Evolutionary conservation across 1,140 invertebrate species (phyloP), one percentile per base, ranked within the genome.

Genomic region (Lethocerus indicus): DNA sequence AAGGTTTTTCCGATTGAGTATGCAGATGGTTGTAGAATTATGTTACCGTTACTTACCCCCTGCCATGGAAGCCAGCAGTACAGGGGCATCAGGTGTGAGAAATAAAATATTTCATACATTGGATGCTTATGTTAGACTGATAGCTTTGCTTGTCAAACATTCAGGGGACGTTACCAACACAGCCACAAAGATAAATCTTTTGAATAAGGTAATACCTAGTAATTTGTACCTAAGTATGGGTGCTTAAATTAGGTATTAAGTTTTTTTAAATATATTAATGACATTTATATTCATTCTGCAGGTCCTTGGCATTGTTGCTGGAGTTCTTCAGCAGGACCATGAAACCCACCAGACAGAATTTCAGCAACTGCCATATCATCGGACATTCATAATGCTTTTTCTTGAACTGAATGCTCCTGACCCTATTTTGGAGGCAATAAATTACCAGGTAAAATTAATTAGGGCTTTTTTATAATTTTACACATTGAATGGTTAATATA

Each of bases 361-460:
- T 67, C 90, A 97, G 59, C 92, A 97, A 63, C 68, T 98, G 47
- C 91, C 95, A 0, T 99, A 98, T 67, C 93, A 98, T 60, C 73
- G 96, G 23, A 89, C 98, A 50, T 88, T 98, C 48, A 88, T 97
- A 39, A 95, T 95, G 78, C 73, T 99, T 1, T 97, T 98, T 64
- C 77, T 97, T 39, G 95, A 98, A 62, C 74, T 98, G 47, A 97
- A 92, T 64, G 79, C 83, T 43, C 83, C 87, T 2, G 94, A 98
- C 63, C 83, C 83, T 1, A 81, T 94, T 25, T 68, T 97, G 20
- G 91, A 95, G 67, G 79, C 82, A 40, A 89, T 96, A 53, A 90
- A 88, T 61, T 89, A 82, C 61, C 88, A 93, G 66, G 73, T 74
- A 62, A 42, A 9, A 48, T 39, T 14, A 3, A n/a, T n/a, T n/a